Conservation (phyloP, 2,797 vertebrate genomes). For the Melanotaenia nigrans region DNA sequence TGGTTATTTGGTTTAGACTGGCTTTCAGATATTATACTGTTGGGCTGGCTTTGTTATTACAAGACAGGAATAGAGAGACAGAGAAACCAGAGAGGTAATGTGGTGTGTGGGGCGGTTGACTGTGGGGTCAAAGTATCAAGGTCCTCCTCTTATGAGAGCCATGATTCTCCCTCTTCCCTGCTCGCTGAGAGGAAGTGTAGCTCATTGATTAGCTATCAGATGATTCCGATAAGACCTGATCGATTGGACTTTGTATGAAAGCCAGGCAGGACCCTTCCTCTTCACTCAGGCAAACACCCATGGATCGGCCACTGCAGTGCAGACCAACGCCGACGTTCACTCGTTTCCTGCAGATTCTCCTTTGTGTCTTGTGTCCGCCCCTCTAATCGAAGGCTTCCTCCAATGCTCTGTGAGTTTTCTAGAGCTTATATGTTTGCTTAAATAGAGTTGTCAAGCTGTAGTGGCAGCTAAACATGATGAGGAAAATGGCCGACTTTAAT, state of each 20-base stretch:
- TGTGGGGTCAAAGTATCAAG: slow-evolving; percentile 78
- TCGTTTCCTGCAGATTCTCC: slow-evolving; percentile 45
- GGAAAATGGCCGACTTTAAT: not conserved
- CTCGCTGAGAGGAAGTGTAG: slow-evolving; percentile 82
- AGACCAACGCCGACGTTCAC: slow-evolving; percentile 44
- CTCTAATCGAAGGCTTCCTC: slow-evolving; percentile 48
- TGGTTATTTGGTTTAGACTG: slow-evolving; percentile 57
- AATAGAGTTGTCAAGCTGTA: slow-evolving; percentile 23
- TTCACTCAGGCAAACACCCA: slow-evolving; percentile 57
- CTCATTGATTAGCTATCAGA: slow-evolving; percentile 87
- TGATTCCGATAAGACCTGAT: slow-evolving; percentile 84
- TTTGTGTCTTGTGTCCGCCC: slow-evolving; percentile 42
- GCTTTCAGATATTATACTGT: slow-evolving; percentile 41
- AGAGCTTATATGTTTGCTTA: slow-evolving; percentile 10
- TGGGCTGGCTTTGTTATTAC: slow-evolving; percentile 41
- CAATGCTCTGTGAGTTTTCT: slow-evolving; percentile 25
- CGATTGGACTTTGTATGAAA: slow-evolving; percentile 81
- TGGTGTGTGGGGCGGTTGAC: slow-evolving; percentile 20
- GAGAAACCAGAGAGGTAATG: slow-evolving; percentile 18
- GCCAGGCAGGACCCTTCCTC: slow-evolving; percentile 74
- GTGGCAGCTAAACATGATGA: not conserved
- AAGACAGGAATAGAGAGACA: slow-evolving; percentile 40
- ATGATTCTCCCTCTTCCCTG: slow-evolving; percentile 54
- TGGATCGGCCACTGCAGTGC: slow-evolving; percentile 56
- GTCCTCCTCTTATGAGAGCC: slow-evolving; percentile 73